These are phyloP conservation scores for Dendroctonus ponderosae DNA, from an alignment of 1,140 invertebrate species.

Conservation along the genomic window DNA sequence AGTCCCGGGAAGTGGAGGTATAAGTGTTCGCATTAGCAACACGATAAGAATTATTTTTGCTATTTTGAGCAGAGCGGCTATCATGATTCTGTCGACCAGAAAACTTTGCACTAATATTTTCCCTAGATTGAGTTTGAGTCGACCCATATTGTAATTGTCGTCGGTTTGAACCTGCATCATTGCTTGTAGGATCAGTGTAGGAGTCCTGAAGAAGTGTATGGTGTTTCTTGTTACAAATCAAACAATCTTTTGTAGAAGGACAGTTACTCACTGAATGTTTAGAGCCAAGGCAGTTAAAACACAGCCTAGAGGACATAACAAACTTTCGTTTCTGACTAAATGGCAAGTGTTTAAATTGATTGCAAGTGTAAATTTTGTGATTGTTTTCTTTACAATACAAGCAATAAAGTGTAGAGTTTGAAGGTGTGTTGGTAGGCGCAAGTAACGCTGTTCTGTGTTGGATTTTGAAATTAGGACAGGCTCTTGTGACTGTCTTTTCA, in stretches of 20 bases:
- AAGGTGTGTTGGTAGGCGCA: neutral
- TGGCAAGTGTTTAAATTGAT: slow-evolving; percentile 1
- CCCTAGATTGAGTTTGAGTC: neutral
- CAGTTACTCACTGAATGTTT: slow-evolving; percentile 12
- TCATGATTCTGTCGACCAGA: neutral
- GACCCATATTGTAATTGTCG: neutral
- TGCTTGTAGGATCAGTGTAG: neutral
- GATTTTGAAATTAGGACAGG: neutral
- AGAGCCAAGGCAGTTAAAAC: slow-evolving; percentile 25
- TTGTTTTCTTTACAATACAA: slow-evolving; percentile 5
- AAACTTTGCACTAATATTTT: neutral
- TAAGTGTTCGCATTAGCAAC: neutral
- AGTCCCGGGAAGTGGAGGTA: neutral
- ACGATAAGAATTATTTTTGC: neutral
- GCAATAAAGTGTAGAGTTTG: slow-evolving; percentile 2
- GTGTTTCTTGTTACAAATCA: slow-evolving; percentile 10
- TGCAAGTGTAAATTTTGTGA: slow-evolving; percentile 15
- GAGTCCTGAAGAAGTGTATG: slow-evolving; percentile 15
- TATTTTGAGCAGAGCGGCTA: neutral
- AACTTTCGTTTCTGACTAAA: slow-evolving; percentile 7
- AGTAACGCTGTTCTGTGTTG: neutral
- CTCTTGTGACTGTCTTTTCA: neutral
- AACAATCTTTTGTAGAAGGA: slow-evolving; percentile 8
- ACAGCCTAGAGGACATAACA: slow-evolving; percentile 5
- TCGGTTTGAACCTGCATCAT: neutral